These are phyloP conservation scores for Ictalurus punctatus DNA, from an alignment of 2,113 vertebrate species.

Conservation along the genomic window DNA sequence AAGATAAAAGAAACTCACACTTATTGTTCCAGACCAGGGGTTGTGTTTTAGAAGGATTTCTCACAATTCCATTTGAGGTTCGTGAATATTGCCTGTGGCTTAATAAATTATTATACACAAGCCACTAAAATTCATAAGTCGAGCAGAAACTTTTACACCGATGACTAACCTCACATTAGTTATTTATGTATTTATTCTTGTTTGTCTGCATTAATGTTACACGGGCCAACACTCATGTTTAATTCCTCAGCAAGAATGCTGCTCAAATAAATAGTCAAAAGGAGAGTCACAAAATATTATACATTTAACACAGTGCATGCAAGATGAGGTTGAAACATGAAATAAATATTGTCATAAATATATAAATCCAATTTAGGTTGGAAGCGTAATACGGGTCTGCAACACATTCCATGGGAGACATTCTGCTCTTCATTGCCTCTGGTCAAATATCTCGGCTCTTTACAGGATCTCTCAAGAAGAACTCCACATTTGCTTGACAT, in stretches of 20 bases:
- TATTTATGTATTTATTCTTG: slow-evolving; percentile 26
- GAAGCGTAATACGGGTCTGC: neutral
- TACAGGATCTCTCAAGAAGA: neutral
- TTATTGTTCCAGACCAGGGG: neutral
- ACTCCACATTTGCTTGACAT: neutral
- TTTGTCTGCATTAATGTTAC: slow-evolving; percentile 21
- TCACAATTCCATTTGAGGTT: neutral
- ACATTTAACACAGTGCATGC: neutral
- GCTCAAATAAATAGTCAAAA: slow-evolving; percentile 21
- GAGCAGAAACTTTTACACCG: slow-evolving; percentile 9
- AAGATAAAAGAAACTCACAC: neutral
- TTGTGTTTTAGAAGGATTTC: neutral
- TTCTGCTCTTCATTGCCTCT: neutral
- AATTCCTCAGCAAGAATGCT: neutral
- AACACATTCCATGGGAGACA: neutral
- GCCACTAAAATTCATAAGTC: neutral
- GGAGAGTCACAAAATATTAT: slow-evolving; percentile 8
- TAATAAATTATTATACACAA: neutral
- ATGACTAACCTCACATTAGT: slow-evolving; percentile 2
- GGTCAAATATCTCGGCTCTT: neutral
- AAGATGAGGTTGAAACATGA: neutral
- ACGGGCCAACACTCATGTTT: slow-evolving; percentile 19
- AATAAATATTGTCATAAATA: neutral
- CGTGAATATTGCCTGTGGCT: neutral
- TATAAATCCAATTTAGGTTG: neutral